phyloP scores from a whole-genome alignment of 2,113 vertebrate species.

The Paramormyrops kingsleyae region DNA sequence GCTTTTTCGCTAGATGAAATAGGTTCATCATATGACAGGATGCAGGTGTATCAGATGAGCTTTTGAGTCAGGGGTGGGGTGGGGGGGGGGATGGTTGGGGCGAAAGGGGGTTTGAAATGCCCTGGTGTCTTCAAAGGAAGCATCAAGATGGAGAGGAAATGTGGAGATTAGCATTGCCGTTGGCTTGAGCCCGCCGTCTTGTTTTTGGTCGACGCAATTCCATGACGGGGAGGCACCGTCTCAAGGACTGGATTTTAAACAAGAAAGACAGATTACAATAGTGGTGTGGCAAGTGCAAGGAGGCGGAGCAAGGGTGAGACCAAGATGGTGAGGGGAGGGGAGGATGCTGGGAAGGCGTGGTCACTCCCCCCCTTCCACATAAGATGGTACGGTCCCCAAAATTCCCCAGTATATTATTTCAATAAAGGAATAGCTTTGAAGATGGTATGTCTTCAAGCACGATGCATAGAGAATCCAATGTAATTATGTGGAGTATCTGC shows the following conservation, averaged over 20 bases:
- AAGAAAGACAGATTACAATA: background rate
- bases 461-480: background rate
- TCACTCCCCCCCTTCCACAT: background rate
- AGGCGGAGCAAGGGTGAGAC: background rate
- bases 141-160: background rate
- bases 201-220: constrained; percentile 9
- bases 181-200: background rate
- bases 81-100: too few relatives aligned
- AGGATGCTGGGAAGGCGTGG: background rate
- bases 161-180: background rate
- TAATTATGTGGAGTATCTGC: background rate
- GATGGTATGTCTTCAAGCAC: background rate
- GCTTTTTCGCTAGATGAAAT: background rate
- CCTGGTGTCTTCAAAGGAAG: background rate
- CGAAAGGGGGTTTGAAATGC: background rate
- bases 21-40: background rate
- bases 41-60: background rate
- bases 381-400: background rate
- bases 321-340: background rate
- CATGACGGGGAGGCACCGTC: constrained; percentile 18
- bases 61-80: too few relatives aligned
- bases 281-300: background rate
- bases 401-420: background rate
- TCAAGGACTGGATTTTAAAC: background rate
- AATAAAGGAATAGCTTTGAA: background rate